phyloP scores from a whole-genome alignment of 1,140 invertebrate species.

The Drosophila mayri region DNA sequence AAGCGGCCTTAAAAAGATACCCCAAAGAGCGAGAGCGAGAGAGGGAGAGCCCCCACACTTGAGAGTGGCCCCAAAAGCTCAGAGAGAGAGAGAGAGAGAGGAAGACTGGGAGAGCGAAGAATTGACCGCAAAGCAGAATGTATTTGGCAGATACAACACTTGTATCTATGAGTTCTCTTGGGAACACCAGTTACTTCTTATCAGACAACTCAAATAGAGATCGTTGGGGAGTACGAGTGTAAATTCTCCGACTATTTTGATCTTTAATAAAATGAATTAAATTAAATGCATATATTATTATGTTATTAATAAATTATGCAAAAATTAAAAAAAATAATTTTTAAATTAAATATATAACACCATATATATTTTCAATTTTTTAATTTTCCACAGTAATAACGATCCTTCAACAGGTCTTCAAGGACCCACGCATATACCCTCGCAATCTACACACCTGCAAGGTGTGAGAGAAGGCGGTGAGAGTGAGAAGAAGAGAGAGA shows the following conservation, averaged over 20 bases:
- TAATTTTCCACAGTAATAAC: too few species aligned
- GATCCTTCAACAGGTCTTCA: not conserved
- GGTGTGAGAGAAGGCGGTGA: too few species aligned
- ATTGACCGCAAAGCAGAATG: conserved; percentile 18
- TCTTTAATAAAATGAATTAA: too few species aligned
- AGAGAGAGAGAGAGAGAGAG: not conserved
- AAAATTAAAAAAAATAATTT: too few species aligned
- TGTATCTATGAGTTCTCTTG: not conserved
- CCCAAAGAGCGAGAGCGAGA: conserved; percentile 21
- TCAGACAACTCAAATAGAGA: not conserved
- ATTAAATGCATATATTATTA: too few species aligned
- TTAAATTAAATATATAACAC: too few species aligned
- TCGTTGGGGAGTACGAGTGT: not conserved
- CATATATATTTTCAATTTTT: too few species aligned
- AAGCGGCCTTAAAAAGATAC: conserved; percentile 11
- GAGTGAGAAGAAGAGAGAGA: not conserved
- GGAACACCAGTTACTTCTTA: not conserved
- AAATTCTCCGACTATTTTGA: too few species aligned
- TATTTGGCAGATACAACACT: too few species aligned
- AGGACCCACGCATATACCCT: not conserved
- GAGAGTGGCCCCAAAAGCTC: conserved; percentile 14
- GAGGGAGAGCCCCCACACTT: conserved; percentile 9
- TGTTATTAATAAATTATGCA: too few species aligned
- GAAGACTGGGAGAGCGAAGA: conserved; percentile 11
- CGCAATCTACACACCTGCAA: not conserved